Percentiles rank a stretch among this genome's conserved stretches.
These are phyloP conservation scores for Vidua chalybeata DNA, from an alignment of 2,113 vertebrate genomes.

Conservation along the genomic window DNA sequence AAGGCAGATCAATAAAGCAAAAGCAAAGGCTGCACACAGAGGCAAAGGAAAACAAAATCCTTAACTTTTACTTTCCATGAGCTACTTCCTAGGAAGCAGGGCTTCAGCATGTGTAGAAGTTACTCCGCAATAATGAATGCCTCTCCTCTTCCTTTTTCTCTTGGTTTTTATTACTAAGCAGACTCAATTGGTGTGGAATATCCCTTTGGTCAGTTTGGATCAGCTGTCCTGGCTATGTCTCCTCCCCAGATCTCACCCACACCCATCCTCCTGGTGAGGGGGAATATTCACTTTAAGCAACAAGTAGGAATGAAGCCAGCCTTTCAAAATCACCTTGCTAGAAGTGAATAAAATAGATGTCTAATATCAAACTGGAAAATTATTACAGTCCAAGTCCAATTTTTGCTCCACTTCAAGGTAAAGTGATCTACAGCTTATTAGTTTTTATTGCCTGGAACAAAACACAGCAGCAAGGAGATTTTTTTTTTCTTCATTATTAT, in stretches of 20 bases:
- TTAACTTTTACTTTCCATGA: background rate
- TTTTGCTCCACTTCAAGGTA: slow-evolving; percentile 15
- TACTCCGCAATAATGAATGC: background rate
- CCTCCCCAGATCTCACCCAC: background rate
- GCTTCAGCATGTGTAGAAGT: background rate
- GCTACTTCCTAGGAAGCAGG: background rate
- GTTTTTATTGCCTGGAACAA: slow-evolving; percentile 4
- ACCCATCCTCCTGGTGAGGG: background rate
- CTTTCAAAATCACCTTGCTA: slow-evolving; percentile 8
- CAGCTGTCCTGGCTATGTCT: background rate
- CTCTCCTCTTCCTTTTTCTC: background rate
- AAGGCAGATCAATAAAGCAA: background rate
- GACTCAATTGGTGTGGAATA: background rate
- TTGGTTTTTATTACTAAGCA: background rate
- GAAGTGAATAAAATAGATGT: background rate
- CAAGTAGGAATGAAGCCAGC: background rate
- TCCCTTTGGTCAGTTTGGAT: background rate
- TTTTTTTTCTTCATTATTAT: background rate
- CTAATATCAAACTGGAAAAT: background rate
- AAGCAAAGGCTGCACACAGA: background rate
- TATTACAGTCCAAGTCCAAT: background rate
- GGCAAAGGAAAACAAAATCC: background rate
- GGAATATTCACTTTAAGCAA: background rate
- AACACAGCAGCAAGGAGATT: background rate
- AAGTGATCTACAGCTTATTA: background rate